Base-by-base conservation (phyloP, 1,140 invertebrate species). In the Dysdera silvatica region DNA sequence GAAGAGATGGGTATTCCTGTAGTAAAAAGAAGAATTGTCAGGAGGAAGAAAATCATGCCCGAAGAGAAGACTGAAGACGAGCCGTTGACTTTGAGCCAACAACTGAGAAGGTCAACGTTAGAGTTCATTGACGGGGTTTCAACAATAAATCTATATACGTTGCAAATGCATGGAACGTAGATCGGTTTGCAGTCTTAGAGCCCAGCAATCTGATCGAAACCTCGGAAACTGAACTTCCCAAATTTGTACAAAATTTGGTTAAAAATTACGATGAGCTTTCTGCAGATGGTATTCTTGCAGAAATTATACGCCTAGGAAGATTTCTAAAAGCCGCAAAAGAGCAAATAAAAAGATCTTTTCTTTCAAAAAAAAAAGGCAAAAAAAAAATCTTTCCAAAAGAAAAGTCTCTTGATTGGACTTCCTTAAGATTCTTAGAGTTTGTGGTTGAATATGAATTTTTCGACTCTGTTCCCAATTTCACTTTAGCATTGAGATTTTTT, bases 181-280 rank as follows among this genome's bases (percentile, higher is more conserved):
- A 55, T 55, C 33, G 10, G 5, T 26, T 55, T 55, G 52, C 35
- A 32, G 20, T 55, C 52, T 55, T 28, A 40, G 16, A 55, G 0
- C 52, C 52, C 35, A 55, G 35, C 23, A 55, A 40, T 41, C 33
- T 55, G 20, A 55, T 55, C 35, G 16, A 55, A 55, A 55, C 24
- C 35, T 55, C 10, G 16, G 35, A 68, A 71, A 41, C 0, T 41
- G 52, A 54, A n/a, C 33, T 40, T 54, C 35, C 7, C 8, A 54
- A 55, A 14, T 41, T 55, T 55, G 35, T 55, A n/a, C 8, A 55
- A 55, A 37, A 26, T 55, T 37, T 55, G 24, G 12, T 2, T 14
- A 26, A 55, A 55, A 55, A 40, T 40, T 55, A 41, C 24, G 8
- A 41, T 45, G 52, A 40, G 20, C 24, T 55, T 55, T 40, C 52